Evolutionary conservation across 2,797 vertebrate species (phyloP), one percentile per base, ranked within the genome.

Genomic region (Lophotriccus pileatus): DNA sequence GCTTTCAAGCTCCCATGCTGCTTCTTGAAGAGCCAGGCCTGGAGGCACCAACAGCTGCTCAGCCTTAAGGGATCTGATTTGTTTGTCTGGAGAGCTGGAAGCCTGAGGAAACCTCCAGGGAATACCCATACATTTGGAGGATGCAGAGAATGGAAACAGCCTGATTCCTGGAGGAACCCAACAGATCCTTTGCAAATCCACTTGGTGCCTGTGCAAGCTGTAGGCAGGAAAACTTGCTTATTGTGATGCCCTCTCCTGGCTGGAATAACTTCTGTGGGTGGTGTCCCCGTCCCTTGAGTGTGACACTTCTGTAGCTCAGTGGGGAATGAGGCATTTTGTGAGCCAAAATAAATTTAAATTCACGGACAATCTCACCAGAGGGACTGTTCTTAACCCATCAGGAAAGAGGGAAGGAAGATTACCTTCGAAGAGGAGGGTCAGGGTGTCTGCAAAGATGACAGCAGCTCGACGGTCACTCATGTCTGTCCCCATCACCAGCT

Each of bases 351-450:
- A 46, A 66, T 58, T 64, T 84, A 43, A 75, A 59, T 7, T 2
- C 14, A 60, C 5, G 14, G 67, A n/a, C 28, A 50, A 17, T 28
- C 53, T 75, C 72, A 55, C 47, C 10, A 10, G 0, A 10, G 0
- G 2, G 24, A 74, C 39, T n/a, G 15, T 43, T 84, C 77, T 11
- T 25, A 85, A 69, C 32, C 27, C 36, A 22, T 17, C 30, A 12
- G 21, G n/a, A 62, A 80, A 41, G 36, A 79, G 7, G 16, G 55
- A 80, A 83, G 64, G 52, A 37, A 73, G 32, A 81, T 98, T 89
- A 98, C 99, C 99, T 98, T 99, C 99, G 8, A 99, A 98, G 47
- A 99, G 98, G 76, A 99, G 98, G 0, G 99, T 99, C 83, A 99
- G 98, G 1, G 99, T 99, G 88, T 99, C 99, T 22, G 99, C 99